Evolutionary conservation across 2,113 vertebrate species (phyloP).

Genomic region (Solea senegalensis): DNA sequence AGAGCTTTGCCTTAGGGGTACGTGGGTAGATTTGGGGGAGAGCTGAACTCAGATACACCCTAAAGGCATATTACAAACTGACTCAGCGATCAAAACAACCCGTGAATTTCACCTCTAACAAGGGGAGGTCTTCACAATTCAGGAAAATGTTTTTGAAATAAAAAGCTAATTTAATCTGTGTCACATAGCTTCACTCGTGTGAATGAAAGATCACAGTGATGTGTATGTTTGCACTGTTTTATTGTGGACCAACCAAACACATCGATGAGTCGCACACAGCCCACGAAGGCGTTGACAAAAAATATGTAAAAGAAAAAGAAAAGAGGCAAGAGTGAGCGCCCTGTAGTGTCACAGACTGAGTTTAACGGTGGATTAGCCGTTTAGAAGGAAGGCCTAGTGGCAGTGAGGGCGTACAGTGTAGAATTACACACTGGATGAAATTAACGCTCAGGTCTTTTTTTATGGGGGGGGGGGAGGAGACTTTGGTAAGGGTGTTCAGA

Average conservation of each 20-base stretch:
- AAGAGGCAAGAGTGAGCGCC: constrained; percentile 36
- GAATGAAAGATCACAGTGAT: neutral
- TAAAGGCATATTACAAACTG: constrained; percentile 75
- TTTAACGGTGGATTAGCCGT: constrained; percentile 67
- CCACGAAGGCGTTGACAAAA: constrained; percentile 63
- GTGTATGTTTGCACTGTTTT: constrained; percentile 20
- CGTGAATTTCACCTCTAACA: constrained; percentile 73
- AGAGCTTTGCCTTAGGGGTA: constrained; percentile 76
- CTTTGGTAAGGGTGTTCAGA: constrained; percentile 33
- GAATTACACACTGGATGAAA: constrained; percentile 71
- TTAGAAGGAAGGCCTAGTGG: constrained; percentile 58
- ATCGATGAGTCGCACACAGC: constrained; percentile 42
- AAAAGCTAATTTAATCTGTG: constrained; percentile 25
- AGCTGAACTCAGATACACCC: constrained; percentile 71
- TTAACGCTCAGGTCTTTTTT: constrained; percentile 44
- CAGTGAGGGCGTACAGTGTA: constrained; percentile 44
- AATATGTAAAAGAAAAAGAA: constrained; percentile 22
- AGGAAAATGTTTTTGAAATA: constrained; percentile 29
- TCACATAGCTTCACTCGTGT: neutral
- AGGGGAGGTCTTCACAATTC: constrained; percentile 58
- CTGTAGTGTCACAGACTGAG: constrained; percentile 56
- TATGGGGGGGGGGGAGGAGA: constrained; percentile 11
- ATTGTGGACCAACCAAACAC: constrained; percentile 41
- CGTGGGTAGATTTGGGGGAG: constrained; percentile 77
- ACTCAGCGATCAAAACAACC: constrained; percentile 79